Percentiles rank a stretch among this genome's conserved stretches.
Conservation (phyloP, 2,797 vertebrate genomes). For the Tragopan temminckii region DNA sequence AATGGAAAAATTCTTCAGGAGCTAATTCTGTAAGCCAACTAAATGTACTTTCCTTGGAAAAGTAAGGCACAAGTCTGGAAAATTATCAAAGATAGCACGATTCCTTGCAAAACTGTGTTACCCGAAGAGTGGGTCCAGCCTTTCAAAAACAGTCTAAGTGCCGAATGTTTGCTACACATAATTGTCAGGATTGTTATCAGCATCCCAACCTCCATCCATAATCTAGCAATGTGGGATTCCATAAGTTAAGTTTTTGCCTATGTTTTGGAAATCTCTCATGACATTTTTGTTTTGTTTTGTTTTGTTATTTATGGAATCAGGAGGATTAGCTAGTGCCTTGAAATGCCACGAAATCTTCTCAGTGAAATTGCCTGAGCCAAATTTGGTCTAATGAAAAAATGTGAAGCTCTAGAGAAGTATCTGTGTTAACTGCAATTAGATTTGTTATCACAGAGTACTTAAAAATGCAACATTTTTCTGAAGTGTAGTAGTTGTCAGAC, state of each 20-base stretch:
- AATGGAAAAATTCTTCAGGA: constrained; percentile 3
- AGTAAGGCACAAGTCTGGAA: neutral
- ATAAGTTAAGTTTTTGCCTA: neutral
- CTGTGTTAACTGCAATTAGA: neutral
- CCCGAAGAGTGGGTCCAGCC: neutral
- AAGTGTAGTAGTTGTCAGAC: neutral
- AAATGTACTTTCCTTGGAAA: neutral
- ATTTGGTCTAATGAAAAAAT: neutral
- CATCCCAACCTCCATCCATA: neutral
- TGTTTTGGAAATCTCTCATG: neutral
- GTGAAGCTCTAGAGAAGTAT: neutral
- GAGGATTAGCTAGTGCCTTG: neutral
- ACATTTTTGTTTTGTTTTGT: neutral
- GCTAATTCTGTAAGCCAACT: neutral
- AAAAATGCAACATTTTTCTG: neutral
- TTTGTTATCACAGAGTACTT: neutral
- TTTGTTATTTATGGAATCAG: neutral
- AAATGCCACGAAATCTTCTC: neutral
- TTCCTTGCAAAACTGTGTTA: neutral
- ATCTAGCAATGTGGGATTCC: neutral
- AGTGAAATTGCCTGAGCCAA: neutral
- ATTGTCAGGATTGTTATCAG: neutral
- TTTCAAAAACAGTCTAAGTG: fast-evolving
- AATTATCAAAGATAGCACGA: neutral
- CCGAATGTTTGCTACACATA: fast-evolving